phyloP scores from a whole-genome alignment of 2,888 invertebrate species.

The Gerris lacustris region DNA sequence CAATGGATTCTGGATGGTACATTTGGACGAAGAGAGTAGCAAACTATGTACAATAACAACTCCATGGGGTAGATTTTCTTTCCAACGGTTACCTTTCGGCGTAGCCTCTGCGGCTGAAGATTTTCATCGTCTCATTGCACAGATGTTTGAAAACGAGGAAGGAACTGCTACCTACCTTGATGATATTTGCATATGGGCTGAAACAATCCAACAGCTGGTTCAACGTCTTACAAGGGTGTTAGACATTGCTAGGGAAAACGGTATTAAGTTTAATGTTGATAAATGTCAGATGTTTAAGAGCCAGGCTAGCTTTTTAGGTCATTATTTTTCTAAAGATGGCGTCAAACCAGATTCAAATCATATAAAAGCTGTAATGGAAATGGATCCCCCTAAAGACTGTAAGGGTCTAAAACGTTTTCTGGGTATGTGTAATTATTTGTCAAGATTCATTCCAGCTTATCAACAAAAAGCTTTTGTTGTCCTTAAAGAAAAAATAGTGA shows the following conservation, averaged over 20 bases:
- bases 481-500: slow-evolving; percentile 26
- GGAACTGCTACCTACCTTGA: slow-evolving; percentile 5
- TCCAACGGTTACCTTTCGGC: slow-evolving; percentile 12
- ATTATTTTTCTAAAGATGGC: neutral
- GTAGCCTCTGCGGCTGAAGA: slow-evolving; percentile 1
- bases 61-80: slow-evolving; percentile 12
- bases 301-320: slow-evolving; percentile 10
- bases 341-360: neutral
- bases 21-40: slow-evolving; percentile 9
- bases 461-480: slow-evolving; percentile 28
- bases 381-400: neutral
- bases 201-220: neutral
- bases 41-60: slow-evolving; percentile 8
- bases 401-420: slow-evolving; percentile 6
- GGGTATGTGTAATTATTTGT: slow-evolving; percentile 14
- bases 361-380: neutral
- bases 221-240: neutral
- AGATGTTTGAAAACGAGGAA: slow-evolving; percentile 2
- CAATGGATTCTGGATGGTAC: slow-evolving; percentile 12
- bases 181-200: slow-evolving; percentile 12
- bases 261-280: slow-evolving; percentile 9
- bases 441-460: slow-evolving; percentile 11
- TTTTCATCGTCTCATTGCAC: slow-evolving; percentile 6
- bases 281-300: slow-evolving; percentile 1
- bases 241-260: neutral